Evolutionary conservation across 1,140 invertebrate genomes (phyloP), one percentile per base, ranked within the genome.

Genomic region (Chrysoperla carnea): DNA sequence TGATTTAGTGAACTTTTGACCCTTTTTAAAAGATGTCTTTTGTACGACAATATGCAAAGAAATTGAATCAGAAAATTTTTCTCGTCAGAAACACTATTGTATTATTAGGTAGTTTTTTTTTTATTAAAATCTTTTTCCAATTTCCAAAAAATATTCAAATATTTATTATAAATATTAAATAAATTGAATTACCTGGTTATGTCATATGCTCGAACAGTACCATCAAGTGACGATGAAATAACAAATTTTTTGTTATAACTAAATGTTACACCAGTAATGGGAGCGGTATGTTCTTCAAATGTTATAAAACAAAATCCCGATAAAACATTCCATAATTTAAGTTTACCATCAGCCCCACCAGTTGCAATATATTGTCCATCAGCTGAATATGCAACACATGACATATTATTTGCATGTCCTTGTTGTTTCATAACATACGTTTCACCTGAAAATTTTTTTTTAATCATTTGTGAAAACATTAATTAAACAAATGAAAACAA

Each of bases 401-500:
- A 80, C 78, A 94, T 92, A 54, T 84, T 82, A 54, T 84, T 81
- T 38, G 79, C 78, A 54, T 98, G 94, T 0, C 89, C 89, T 63
- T 97, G 92, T 54, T 98, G 92, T 57, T 98, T 98, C 72, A 99
- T 77, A 0, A 94, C 80, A 53, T 94, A 96, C n/a, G 88, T 89
- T 67, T 98, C 90, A 60, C 70, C 71, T 72, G 49, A 1, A 52
- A 33, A 11, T n/a, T n/a, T n/a, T n/a, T n/a, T n/a, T n/a, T n/a
- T n/a, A n/a, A n/a, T n/a, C n/a, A n/a, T n/a, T n/a, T n/a, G n/a
- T n/a, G n/a, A n/a, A n/a, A n/a, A n/a, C n/a, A n/a, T n/a, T n/a
- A n/a, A n/a, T n/a, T n/a, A n/a, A n/a, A n/a, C n/a, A n/a, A n/a
- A n/a, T n/a, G n/a, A n/a, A n/a, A n/a, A n/a, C n/a, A n/a, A n/a